Percentiles rank a stretch among this genome's conserved stretches.
Evolutionary conservation across 2,113 vertebrate species (phyloP).

Genomic region (Rutilus rutilus): DNA sequence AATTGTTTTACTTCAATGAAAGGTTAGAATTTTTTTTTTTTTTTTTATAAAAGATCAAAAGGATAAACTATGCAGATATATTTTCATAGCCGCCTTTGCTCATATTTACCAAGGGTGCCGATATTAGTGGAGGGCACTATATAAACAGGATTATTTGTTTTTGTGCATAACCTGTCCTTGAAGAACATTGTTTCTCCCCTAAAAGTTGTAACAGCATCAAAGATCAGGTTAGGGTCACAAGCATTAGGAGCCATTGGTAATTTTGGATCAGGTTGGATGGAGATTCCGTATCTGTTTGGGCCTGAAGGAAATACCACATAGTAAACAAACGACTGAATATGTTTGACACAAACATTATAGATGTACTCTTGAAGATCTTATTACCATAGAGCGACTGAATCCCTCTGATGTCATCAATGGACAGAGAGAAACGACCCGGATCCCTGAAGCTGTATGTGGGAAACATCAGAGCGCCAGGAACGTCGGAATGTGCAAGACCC

Average conservation of each 20-base stretch:
- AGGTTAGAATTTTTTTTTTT: too few relatives aligned
- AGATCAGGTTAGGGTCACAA: constrained; percentile 80
- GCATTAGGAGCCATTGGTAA: constrained; percentile 75
- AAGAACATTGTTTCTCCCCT: constrained; percentile 87
- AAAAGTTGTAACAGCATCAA: constrained; percentile 82
- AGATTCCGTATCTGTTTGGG: constrained; percentile 48
- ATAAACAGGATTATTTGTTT: too few relatives aligned
- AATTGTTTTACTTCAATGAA: too few relatives aligned
- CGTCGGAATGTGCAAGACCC: constrained; percentile 85
- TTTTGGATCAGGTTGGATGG: constrained; percentile 61
- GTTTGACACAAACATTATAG: background rate
- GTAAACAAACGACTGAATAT: background rate
- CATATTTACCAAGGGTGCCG: too few relatives aligned
- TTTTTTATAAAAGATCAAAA: too few relatives aligned
- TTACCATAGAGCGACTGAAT: constrained; percentile 78
- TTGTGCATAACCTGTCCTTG: constrained; percentile 79
- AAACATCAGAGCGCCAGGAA: constrained; percentile 89
- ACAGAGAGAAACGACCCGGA: constrained; percentile 76
- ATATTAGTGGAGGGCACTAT: too few relatives aligned
- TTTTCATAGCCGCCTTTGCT: too few relatives aligned
- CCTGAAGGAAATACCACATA: constrained; percentile 56
- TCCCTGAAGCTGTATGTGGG: constrained; percentile 81
- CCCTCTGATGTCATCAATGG: constrained; percentile 85
- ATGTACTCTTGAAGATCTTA: background rate
- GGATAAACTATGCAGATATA: too few relatives aligned